A percentile compares a stretch with the other conserved stretches of the same genome.
phyloP scores from a whole-genome alignment of 2,888 invertebrate species.

The Eulithis prunata region DNA sequence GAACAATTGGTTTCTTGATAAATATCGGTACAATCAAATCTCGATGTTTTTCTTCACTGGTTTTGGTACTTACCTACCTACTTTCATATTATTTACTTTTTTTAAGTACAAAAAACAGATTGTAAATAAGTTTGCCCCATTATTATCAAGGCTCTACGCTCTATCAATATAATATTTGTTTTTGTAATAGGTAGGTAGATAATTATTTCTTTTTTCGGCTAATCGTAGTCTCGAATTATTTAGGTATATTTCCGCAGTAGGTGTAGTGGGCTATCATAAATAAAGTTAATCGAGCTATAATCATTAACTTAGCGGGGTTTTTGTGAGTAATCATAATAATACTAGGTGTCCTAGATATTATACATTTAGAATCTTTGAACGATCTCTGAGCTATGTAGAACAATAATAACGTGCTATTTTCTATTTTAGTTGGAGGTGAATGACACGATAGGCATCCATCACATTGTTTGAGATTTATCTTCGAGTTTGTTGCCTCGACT shows the following conservation, averaged over 20 bases:
- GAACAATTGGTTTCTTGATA: too few species aligned
- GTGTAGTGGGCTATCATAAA: not conserved
- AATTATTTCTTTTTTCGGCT: too few species aligned
- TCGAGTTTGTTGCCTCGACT: conserved; percentile 7
- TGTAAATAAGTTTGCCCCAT: too few species aligned
- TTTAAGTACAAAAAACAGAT: too few species aligned
- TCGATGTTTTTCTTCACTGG: too few species aligned
- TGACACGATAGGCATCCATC: conserved; percentile 10
- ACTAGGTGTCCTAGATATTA: conserved; percentile 13
- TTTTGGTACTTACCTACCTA: too few species aligned
- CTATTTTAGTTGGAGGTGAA: conserved; percentile 15
- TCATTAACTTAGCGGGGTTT: conserved; percentile 27
- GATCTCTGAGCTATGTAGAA: not conserved
- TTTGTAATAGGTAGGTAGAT: too few species aligned
- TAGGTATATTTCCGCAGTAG: too few species aligned
- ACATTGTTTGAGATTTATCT: not conserved
- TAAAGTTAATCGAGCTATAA: conserved; percentile 2
- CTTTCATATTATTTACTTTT: too few species aligned
- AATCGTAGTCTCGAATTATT: not conserved
- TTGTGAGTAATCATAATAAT: conserved; percentile 16
- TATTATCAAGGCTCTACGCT: too few species aligned
- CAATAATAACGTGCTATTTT: conserved; percentile 20
- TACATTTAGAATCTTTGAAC: not conserved
- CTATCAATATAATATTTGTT: too few species aligned
- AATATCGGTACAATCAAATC: too few species aligned